Conservation (phyloP, 2,113 vertebrate genomes). For the Euleptes europaea region DNA sequence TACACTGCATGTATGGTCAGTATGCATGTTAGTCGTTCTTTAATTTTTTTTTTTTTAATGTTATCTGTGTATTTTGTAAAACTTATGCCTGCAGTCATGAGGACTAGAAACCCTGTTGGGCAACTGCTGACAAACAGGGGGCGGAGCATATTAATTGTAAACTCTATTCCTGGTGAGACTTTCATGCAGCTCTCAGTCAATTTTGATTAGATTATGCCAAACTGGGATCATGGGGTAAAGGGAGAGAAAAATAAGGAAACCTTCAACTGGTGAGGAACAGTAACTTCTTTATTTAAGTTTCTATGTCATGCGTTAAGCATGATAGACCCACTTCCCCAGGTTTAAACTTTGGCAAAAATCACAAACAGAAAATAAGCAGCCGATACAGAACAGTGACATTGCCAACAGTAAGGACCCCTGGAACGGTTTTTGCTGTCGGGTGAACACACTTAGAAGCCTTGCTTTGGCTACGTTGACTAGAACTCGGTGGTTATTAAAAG, state of each 20-base stretch:
- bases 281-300: conserved; percentile 88
- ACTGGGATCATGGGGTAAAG: not conserved
- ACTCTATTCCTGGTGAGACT: not conserved
- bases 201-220: not conserved
- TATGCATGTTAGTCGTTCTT: too few relatives aligned
- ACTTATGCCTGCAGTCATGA: not conserved
- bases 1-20: too few relatives aligned
- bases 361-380: conserved; percentile 83
- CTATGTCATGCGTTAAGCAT: conserved; percentile 82
- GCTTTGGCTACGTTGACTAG: conserved; percentile 85
- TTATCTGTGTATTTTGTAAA: too few relatives aligned
- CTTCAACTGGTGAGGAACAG: conserved; percentile 69
- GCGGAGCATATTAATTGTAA: not conserved
- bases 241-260: conserved; percentile 11
- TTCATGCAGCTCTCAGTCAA: not conserved
- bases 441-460: conserved; percentile 86
- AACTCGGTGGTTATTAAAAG: conserved; percentile 85
- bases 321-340: conserved; percentile 75
- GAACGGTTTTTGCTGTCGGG: conserved; percentile 81
- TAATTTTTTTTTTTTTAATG: too few relatives aligned
- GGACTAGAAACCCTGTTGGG: not conserved
- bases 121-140: too few relatives aligned
- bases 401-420: conserved; percentile 80
- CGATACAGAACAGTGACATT: conserved; percentile 82
- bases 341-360: conserved; percentile 89